Conservation (phyloP, 2,797 vertebrate species). For the Dallia pectoralis region DNA sequence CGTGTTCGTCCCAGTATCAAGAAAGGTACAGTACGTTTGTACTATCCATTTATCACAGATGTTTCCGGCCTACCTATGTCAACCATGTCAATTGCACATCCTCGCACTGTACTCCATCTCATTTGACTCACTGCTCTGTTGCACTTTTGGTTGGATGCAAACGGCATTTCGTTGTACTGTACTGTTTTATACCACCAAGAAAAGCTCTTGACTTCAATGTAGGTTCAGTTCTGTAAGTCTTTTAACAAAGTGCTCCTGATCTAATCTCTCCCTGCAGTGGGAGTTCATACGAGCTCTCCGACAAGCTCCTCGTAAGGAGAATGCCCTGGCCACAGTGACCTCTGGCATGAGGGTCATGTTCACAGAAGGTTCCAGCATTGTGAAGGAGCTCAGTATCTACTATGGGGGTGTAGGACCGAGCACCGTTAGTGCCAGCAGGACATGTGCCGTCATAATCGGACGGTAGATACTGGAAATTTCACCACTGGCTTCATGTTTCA, state of each 20-base stretch:
- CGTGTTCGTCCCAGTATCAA: slow-evolving; percentile 80
- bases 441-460: slow-evolving; percentile 67
- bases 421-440: slow-evolving; percentile 66
- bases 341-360: slow-evolving; percentile 86
- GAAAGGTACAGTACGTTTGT: no score
- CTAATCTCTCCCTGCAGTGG: slow-evolving; percentile 64
- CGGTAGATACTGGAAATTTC: slow-evolving; percentile 63
- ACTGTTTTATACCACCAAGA: background rate
- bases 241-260: background rate
- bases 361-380: slow-evolving; percentile 65
- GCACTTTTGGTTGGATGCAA: no score
- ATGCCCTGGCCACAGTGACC: slow-evolving; percentile 78
- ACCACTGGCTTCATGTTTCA: no score
- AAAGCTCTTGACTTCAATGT: background rate
- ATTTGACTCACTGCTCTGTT: no score
- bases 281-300: slow-evolving; percentile 84
- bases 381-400: slow-evolving; percentile 80
- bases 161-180: no score
- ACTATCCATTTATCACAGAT: no score
- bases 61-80: no score
- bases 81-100: no score
- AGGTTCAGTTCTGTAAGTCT: background rate
- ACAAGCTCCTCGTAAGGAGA: slow-evolving; percentile 82
- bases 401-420: slow-evolving; percentile 78
- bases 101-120: no score